Conservation (phyloP, 2,113 vertebrate genomes). For the Azemiops feae region DNA sequence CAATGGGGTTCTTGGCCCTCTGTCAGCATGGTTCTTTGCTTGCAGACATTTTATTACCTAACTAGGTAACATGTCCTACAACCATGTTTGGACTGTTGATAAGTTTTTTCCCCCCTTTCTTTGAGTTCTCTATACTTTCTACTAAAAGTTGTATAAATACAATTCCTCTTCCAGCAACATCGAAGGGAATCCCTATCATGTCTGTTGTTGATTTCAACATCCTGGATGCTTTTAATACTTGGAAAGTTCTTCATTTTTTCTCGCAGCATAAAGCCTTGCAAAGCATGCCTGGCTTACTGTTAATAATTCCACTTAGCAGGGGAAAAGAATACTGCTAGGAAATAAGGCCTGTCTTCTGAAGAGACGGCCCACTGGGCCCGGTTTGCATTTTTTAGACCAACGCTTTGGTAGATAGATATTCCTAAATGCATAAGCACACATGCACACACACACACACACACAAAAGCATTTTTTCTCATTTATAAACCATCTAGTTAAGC, state of each 20-base stretch:
- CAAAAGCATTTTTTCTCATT: neutral
- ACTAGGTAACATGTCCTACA: neutral
- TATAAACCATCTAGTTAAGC: neutral
- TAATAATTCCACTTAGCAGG: neutral
- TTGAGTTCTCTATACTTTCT: neutral
- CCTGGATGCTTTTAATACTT: neutral
- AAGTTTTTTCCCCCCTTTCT: fast-evolving
- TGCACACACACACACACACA: fast-evolving
- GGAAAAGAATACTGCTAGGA: neutral
- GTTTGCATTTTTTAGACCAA: neutral
- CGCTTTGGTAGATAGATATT: neutral
- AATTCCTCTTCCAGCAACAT: neutral
- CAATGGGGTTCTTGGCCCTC: neutral
- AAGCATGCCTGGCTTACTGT: neutral
- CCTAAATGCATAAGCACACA: too few species aligned
- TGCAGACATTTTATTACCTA: neutral
- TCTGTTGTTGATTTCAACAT: neutral
- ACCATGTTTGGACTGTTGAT: neutral
- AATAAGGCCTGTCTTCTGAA: neutral
- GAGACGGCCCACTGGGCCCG: too few species aligned
- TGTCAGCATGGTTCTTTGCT: neutral
- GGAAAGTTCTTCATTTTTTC: neutral
- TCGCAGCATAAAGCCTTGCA: neutral
- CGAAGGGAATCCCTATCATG: neutral
- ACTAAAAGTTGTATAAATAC: neutral